Base-by-base conservation (phyloP, 2,888 invertebrate species). In the Branchellion lobata region DNA sequence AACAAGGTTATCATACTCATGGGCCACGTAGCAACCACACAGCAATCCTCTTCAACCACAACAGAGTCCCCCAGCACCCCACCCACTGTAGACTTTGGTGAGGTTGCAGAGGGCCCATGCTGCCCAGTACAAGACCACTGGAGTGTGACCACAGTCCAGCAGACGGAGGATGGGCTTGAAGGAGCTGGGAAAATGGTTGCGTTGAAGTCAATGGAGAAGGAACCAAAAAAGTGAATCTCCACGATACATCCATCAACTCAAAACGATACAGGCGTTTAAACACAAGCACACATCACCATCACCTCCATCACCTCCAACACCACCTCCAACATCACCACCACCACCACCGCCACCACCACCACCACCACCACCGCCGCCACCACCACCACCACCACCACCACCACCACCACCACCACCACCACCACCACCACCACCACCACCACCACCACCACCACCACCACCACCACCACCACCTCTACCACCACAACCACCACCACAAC, bases 51-150 rank as follows among this genome's bases (percentile, higher is more conserved):
- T 27, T 27, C n/a, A 5, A 65, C n/a, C 29, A 11, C n/a, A 65
- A 3, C 65, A 5, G 5, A 5, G 5, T 8, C 3, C 65, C 65
- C n/a, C n/a, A 5, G 8, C n/a, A 3, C n/a, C 8, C n/a, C 65
- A 92, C 93, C 92, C 88, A 93, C 94, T 93, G 87, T 95, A 94
- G 36, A 95, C 94, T 81, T 91, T 92, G 73, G 97, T 98, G 81
- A 98, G 91, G 89, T 98, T 98, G 74, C 96, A 96, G 81, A 98
- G 90, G 0, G 97, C 97, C 97, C 97, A 98, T 8, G 93, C 93
- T 1, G 96, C 96, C 97, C 97, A 97, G 87, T 94, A 93, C 87
- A 95, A 95, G 87, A 95, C 95, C 86, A 94, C 92, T 0, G 94
- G 93, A 0, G 95, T 95, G 84, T 92, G 91, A 79, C 93, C 92